phyloP scores from a whole-genome alignment of 2,888 invertebrate genomes.

The Enchytraeus crypticus region DNA sequence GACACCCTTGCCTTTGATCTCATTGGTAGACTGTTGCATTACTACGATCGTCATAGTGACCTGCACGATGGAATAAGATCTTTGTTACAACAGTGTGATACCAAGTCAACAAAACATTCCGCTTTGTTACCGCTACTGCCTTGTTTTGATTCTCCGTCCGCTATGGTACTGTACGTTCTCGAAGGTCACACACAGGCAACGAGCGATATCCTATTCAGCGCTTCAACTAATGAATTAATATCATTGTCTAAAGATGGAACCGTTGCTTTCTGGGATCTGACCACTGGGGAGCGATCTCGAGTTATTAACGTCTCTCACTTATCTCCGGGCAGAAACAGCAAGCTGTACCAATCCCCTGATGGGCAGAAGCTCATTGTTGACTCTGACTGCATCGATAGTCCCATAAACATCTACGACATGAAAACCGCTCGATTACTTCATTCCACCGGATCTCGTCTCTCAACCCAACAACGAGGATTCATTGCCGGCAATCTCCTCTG shows the following conservation, averaged over 20 bases:
- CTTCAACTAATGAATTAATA: constrained; percentile 22
- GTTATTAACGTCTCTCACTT: constrained; percentile 21
- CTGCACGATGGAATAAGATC: constrained; percentile 57
- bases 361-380: constrained; percentile 26
- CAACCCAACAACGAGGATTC: constrained; percentile 20
- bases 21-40: constrained; percentile 78
- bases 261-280: constrained; percentile 28
- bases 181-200: constrained; percentile 29
- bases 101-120: constrained; percentile 66
- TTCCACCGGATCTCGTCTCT: constrained; percentile 17
- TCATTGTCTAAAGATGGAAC: constrained; percentile 27
- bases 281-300: constrained; percentile 22
- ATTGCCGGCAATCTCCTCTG: constrained; percentile 23
- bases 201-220: constrained; percentile 26
- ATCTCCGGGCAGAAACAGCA: constrained; percentile 14
- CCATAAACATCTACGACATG: constrained; percentile 22
- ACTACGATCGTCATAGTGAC: constrained; percentile 59
- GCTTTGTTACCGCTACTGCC: constrained; percentile 27
- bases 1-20: constrained; percentile 70
- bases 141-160: constrained; percentile 27
- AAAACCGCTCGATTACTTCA: constrained; percentile 24
- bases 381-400: constrained; percentile 23
- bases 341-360: constrained; percentile 23
- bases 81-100: constrained; percentile 76
- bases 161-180: constrained; percentile 25